These are phyloP conservation scores for Hirudinaria manillensis DNA, from an alignment of 2,888 invertebrate genomes.

Conservation along the genomic window DNA sequence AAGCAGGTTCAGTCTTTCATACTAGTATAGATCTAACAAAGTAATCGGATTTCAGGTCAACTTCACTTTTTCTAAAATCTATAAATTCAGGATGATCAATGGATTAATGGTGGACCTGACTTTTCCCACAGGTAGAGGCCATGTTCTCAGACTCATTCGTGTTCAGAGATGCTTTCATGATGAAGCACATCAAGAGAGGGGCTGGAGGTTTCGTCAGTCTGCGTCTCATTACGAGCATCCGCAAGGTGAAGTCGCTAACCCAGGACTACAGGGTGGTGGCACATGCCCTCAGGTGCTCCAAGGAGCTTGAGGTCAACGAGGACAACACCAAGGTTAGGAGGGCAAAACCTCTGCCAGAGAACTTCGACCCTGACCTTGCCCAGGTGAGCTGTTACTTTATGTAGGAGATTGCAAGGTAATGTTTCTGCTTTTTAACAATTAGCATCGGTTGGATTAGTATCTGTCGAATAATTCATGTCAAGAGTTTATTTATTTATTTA, in stretches of 20 bases:
- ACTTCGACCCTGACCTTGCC: neutral
- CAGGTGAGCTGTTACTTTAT: neutral
- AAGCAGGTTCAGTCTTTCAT: slow-evolving; percentile 9
- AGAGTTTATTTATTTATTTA: neutral
- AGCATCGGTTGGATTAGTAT: neutral
- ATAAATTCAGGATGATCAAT: neutral
- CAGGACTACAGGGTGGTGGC: slow-evolving; percentile 91
- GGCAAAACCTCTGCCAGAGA: neutral
- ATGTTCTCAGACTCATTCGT: slow-evolving; percentile 93
- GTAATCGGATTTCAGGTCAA: neutral
- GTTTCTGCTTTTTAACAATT: slow-evolving; percentile 3
- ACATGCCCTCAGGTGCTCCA: slow-evolving; percentile 71
- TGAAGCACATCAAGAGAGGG: slow-evolving; percentile 88
- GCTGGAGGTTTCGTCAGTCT: slow-evolving; percentile 91
- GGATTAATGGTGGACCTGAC: neutral
- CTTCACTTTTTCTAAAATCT: neutral
- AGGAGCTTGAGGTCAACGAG: slow-evolving; percentile 79
- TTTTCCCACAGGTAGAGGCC: slow-evolving; percentile 67
- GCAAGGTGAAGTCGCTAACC: slow-evolving; percentile 84
- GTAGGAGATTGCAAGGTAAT: neutral
- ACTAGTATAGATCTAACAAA: neutral
- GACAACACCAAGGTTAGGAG: slow-evolving; percentile 74
- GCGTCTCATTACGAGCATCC: slow-evolving; percentile 88
- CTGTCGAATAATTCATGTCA: too few species aligned
- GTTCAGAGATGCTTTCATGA: slow-evolving; percentile 87